Percentiles rank a stretch among this genome's conserved stretches.
Evolutionary conservation across 2,797 vertebrate genomes (phyloP).

Genomic region (Threskiornis aethiopicus): DNA sequence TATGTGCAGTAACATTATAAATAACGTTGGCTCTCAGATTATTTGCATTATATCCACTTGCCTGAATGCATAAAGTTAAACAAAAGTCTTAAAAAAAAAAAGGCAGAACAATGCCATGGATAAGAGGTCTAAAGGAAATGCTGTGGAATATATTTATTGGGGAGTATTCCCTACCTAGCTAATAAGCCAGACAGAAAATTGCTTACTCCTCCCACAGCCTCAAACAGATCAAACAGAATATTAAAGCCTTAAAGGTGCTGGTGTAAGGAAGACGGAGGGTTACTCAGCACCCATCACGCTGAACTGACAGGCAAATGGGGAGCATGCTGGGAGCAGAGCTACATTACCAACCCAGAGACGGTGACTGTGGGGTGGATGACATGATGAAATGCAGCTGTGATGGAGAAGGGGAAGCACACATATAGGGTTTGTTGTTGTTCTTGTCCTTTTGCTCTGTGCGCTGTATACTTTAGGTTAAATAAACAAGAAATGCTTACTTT

Average conservation of each 20-base stretch:
- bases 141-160: background rate
- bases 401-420: background rate
- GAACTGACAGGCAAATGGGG: background rate
- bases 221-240: conserved; percentile 28
- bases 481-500: background rate
- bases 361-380: background rate
- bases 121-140: background rate
- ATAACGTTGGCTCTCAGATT: background rate
- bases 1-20: conserved; percentile 43
- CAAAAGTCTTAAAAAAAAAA: background rate
- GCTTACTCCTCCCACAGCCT: conserved; percentile 1
- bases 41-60: conserved; percentile 36
- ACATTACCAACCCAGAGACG: background rate
- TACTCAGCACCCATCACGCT: background rate
- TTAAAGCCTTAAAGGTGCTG: conserved; percentile 16
- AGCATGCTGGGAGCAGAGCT: background rate
- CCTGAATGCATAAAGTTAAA: background rate
- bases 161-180: background rate
- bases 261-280: background rate
- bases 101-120: background rate
- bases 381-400: background rate
- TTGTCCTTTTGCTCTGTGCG: background rate
- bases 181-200: conserved; percentile 15
- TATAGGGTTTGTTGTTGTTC: background rate
- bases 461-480: background rate